phyloP scores from a whole-genome alignment of 2,113 vertebrate genomes.

The Carassius gibelio region DNA sequence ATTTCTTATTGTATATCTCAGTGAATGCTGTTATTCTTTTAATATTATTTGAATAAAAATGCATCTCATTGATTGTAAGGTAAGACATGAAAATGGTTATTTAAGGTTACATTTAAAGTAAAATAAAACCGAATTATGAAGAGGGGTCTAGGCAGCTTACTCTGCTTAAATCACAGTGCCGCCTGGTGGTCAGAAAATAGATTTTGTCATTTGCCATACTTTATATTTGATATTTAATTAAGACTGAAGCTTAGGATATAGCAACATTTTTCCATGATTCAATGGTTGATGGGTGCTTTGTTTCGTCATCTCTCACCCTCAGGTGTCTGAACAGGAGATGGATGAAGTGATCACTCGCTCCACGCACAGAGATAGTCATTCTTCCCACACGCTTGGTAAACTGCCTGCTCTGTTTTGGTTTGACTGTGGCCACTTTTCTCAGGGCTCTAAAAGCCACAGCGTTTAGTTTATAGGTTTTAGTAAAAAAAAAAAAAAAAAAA shows the following conservation, averaged over 20 bases:
- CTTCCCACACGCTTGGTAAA: slow-evolving; percentile 80
- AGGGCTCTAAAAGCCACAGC: not conserved
- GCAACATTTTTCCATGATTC: not conserved
- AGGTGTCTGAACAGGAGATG: slow-evolving; percentile 98
- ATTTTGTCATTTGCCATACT: not conserved
- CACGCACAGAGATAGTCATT: slow-evolving; percentile 80
- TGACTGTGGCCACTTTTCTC: not conserved
- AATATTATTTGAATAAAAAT: not conserved
- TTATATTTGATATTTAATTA: not conserved
- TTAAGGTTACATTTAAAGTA: not conserved
- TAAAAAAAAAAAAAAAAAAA: not conserved
- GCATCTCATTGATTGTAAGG: not conserved
- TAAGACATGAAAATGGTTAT: not conserved
- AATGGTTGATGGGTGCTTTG: not conserved
- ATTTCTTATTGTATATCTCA: not conserved
- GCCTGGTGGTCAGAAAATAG: slow-evolving; percentile 24
- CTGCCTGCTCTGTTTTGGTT: not conserved
- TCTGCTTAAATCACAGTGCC: slow-evolving; percentile 30
- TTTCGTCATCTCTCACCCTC: not conserved
- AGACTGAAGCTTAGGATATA: not conserved
- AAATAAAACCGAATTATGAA: not conserved
- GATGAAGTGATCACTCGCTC: slow-evolving; percentile 88
- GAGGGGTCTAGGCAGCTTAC: not conserved
- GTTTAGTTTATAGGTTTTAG: not conserved
- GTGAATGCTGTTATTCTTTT: not conserved